A percentile compares a stretch with the other conserved stretches of the same genome.
Conservation (phyloP, 2,113 vertebrate species). For the Peromyscus californicus region DNA sequence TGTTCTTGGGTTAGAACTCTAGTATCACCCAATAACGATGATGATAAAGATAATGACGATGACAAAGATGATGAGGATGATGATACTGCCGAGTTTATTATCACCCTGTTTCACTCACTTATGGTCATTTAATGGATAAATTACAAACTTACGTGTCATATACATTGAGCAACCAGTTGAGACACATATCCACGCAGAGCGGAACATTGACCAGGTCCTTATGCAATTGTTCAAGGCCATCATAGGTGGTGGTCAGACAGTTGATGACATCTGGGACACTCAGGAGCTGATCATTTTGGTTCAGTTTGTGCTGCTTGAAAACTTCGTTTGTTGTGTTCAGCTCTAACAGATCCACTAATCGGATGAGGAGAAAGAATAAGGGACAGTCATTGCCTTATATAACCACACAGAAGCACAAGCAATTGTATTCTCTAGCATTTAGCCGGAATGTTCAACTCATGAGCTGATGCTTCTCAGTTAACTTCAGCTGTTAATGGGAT, state of each 20-base stretch:
- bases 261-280: constrained; percentile 96
- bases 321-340: constrained; percentile 94
- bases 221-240: constrained; percentile 96
- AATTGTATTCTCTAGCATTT: background rate
- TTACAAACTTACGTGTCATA: constrained; percentile 94
- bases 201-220: constrained; percentile 97
- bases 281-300: constrained; percentile 94
- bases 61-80: background rate
- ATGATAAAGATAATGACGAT: background rate
- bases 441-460: background rate
- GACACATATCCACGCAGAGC: constrained; percentile 98
- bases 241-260: constrained; percentile 95
- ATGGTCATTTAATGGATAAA: background rate
- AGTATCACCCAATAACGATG: background rate
- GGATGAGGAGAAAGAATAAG: background rate
- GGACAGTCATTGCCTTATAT: background rate
- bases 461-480: background rate
- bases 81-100: background rate
- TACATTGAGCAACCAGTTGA: constrained; percentile 99
- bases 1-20: background rate
- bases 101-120: background rate
- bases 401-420: background rate
- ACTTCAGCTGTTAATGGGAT: constrained; percentile 12
- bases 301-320: constrained; percentile 95
- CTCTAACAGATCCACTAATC: constrained; percentile 96